Evolutionary conservation across 30 jellyfish, hydroid and myxozoan species (phyloP).

Genomic region (Cassiopea xamachana): DNA sequence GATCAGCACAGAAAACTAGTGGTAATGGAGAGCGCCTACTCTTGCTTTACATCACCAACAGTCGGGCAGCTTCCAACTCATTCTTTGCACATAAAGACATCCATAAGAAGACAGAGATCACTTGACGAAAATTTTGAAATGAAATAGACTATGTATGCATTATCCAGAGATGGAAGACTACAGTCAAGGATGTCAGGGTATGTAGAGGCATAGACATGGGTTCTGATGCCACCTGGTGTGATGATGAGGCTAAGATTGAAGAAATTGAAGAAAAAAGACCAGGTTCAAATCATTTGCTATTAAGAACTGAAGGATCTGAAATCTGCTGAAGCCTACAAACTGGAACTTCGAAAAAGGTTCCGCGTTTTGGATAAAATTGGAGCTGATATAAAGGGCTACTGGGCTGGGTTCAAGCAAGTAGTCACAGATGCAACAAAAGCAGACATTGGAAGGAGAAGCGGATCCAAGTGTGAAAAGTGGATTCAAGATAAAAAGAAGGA

Average conservation of each 20-base stretch:
- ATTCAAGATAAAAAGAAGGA: background rate
- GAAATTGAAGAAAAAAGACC: constrained; percentile 1
- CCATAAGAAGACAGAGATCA: constrained; percentile 21
- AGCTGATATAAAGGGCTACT: background rate
- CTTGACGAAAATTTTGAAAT: background rate
- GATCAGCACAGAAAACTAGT: constrained; percentile 28
- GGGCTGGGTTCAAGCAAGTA: constrained; percentile 15
- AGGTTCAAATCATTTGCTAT: background rate
- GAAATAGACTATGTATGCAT: constrained; percentile 13
- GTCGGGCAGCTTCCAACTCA: background rate
- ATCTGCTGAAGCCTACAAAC: background rate
- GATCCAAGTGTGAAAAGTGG: constrained; percentile 16
- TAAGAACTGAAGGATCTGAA: background rate
- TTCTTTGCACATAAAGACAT: constrained; percentile 16
- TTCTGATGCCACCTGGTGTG: constrained; percentile 5
- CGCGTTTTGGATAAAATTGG: background rate
- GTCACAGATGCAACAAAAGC: constrained; percentile 15
- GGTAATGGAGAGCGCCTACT: constrained; percentile 10
- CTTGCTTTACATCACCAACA: background rate
- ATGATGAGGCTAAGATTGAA: constrained; percentile 24
- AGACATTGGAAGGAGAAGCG: constrained; percentile 20
- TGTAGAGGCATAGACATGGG: constrained; percentile 31
- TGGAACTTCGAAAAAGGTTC: background rate
- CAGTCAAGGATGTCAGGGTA: constrained; percentile 9
- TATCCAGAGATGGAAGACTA: constrained; percentile 3